Percentiles rank a stretch among this genome's conserved stretches.
phyloP scores from a whole-genome alignment of 2,113 vertebrate genomes.

The Benitochromis conjunctus region DNA sequence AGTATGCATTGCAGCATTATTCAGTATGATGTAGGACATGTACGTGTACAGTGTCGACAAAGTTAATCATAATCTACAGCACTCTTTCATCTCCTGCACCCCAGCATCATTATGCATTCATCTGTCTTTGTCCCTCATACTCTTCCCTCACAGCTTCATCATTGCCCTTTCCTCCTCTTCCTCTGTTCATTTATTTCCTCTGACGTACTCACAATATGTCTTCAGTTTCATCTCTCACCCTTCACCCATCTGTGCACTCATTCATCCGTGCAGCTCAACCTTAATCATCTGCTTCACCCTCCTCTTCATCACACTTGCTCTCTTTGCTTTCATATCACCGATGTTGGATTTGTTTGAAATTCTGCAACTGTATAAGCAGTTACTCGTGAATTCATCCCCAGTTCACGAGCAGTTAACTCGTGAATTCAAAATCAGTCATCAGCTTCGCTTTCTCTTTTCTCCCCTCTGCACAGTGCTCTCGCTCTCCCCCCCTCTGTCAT shows the following conservation, averaged over 20 bases:
- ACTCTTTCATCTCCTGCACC: neutral
- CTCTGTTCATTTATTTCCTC: constrained; percentile 19
- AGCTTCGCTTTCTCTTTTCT: neutral
- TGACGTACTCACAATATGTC: constrained; percentile 11
- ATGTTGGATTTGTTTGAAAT: neutral
- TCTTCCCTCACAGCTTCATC: neutral
- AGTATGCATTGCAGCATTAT: neutral
- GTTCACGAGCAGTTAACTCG: too few relatives aligned
- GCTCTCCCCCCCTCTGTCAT: neutral
- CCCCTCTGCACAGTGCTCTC: neutral
- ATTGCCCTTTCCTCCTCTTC: neutral
- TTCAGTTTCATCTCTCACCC: constrained; percentile 37
- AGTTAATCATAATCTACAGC: neutral
- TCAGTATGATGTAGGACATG: neutral
- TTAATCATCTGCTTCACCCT: neutral
- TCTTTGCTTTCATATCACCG: neutral
- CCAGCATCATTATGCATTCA: neutral
- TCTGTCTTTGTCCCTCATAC: constrained; percentile 15
- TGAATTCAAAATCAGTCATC: neutral
- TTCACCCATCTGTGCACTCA: constrained; percentile 28
- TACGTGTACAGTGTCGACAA: neutral
- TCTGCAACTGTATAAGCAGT: neutral
- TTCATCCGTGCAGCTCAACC: constrained; percentile 6
- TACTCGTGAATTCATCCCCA: neutral
- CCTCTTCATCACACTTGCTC: neutral